These are phyloP conservation scores for Condylostylus longicornis DNA, from an alignment of 1,140 invertebrate genomes.

Conservation along the genomic window DNA sequence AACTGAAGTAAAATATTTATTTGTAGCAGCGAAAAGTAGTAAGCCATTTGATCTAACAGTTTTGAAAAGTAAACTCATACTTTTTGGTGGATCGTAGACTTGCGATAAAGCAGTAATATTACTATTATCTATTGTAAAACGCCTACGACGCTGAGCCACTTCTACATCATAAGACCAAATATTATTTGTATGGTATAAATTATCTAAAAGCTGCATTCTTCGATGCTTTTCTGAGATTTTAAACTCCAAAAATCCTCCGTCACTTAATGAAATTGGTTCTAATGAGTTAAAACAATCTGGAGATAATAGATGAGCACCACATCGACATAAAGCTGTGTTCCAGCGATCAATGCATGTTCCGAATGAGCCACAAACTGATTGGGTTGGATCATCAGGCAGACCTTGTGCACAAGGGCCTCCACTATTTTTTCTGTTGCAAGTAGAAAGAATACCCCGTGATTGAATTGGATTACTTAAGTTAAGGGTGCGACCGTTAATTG, in stretches of 20 bases:
- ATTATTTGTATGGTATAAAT: conserved; percentile 55
- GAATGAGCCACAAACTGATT: conserved; percentile 43
- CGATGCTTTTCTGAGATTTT: conserved; percentile 68
- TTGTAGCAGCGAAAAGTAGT: conserved; percentile 66
- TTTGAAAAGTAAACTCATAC: conserved; percentile 64
- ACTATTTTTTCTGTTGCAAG: conserved; percentile 51
- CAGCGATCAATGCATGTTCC: conserved; percentile 71
- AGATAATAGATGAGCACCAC: conserved; percentile 50
- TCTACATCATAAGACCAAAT: conserved; percentile 37
- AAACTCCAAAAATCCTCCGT: conserved; percentile 64
- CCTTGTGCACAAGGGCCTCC: conserved; percentile 41
- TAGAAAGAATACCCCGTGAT: conserved; percentile 53
- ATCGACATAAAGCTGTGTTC: conserved; percentile 55
- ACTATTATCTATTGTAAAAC: conserved; percentile 6
- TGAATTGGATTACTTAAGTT: conserved; percentile 63
- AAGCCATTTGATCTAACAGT: conserved; percentile 61
- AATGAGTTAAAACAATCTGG: conserved; percentile 64
- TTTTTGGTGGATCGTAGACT: conserved; percentile 42
- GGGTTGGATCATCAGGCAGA: conserved; percentile 27
- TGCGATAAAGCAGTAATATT: conserved; percentile 19
- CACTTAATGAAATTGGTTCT: conserved; percentile 59
- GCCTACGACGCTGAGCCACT: conserved; percentile 6
- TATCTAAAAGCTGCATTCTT: conserved; percentile 67
- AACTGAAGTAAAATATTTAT: conserved; percentile 73
- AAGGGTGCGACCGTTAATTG: conserved; percentile 65